Evolutionary conservation across 2,888 invertebrate species (phyloP), one percentile per base, ranked within the genome.

Genomic region (Lycophotia porphyrea): DNA sequence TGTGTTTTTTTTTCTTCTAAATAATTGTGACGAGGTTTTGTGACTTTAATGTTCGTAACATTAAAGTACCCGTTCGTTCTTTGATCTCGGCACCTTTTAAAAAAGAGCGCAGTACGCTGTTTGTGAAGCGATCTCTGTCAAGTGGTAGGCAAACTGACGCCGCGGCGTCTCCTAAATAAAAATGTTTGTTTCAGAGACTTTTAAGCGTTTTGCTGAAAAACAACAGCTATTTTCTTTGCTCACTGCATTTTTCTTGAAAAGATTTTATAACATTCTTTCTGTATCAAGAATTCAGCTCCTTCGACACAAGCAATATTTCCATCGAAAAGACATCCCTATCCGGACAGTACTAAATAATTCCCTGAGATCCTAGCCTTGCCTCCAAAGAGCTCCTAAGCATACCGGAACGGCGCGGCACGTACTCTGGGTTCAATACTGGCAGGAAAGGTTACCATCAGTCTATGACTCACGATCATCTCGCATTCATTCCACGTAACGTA

Each of bases 401-500:
- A 68, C n/a, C 76, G 74, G 65, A 70, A 77, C 58, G 31, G 27
- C n/a, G 36, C 4, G 49, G 4, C 82, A 73, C 78, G 72, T 84
- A 73, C 70, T 49, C 3, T 44, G 69, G 47, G 71, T 74, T 67
- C 82, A 68, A 72, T 67, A 70, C 68, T 83, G 71, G 81, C 68
- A 24, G 44, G 42, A 39, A 68, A 76, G 74, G 76, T 68, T 66
- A 72, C 72, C 55, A 44, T 64, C 15, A 73, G 55, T 34, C 55
- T 63, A 31, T 65, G 72, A 77, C 72, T 77, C 71, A 74, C 61
- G 5, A 7, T 5, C 9, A 63, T 81, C 68, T 78, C 58, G 71
- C 63, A 86, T 78, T 78, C 78, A 36, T 76, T 60, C 70, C 86
- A 85, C 83, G 83, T 85, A 83, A 69, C 63, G 66, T 81, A 85